Evolutionary conservation across 2,888 invertebrate genomes (phyloP), one percentile per base, ranked within the genome.

Genomic region (Caprella mutica): DNA sequence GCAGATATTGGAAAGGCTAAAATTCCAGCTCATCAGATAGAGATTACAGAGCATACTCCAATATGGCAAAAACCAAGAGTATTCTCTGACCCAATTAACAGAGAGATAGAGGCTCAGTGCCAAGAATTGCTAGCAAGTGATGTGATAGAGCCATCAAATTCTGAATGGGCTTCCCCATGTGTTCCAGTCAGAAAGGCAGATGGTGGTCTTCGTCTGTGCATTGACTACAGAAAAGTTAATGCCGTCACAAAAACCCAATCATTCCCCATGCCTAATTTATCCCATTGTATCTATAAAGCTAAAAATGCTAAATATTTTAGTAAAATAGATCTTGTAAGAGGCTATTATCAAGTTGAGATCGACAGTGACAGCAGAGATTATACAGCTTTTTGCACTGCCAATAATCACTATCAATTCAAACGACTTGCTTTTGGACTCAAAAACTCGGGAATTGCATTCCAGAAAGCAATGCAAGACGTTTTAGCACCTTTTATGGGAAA

Each of bases 291-390:
- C 2, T 51, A 33, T 21, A 30, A 19, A 19, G 19, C 33, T 5
- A n/a, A 24, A 3, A 35, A 35, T 21, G 14, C 21, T 14, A 30
- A 51, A n/a, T 51, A 51, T 51, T 51, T 51, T 30, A 51, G 30
- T 2, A 29, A 35, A 6, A 17, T 51, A 9, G 51, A 51, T 19
- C 29, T 51, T 8, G 51, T 51, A 8, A 29, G 19, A 3, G 51
- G 51, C 1, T 51, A 51, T 21, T 51, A 51, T 12, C 51, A 51
- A 9, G 19, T 51, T 2, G 17, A 23, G 3, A 14, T 51, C 3
- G 29, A 51, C 23, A 33, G 9, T 2, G 33, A 51, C 19, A 30
- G 33, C 33, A 9, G 14, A 8, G 23, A 29, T 2, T 30, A 14
- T 29, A 51, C 51, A 4, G 51, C 51, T 2, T 51, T 51, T 29